Percentiles rank a stretch among this genome's conserved stretches.
phyloP scores from a whole-genome alignment of 2,113 vertebrate genomes.

The Sapajus apella region DNA sequence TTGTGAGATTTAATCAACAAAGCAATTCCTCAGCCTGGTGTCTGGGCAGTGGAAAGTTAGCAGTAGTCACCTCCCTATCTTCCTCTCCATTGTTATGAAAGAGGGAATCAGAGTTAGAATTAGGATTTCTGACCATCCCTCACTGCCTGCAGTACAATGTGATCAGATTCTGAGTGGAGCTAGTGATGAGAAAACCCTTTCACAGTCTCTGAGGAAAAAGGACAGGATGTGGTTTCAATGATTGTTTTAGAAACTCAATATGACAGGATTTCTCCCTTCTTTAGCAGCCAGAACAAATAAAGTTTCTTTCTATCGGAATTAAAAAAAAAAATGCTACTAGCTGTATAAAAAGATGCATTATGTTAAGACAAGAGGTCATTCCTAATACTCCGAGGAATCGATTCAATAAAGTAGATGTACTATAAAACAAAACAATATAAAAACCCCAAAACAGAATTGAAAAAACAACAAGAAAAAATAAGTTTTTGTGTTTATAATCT shows the following conservation, averaged over 20 bases:
- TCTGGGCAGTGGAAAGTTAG: not conserved
- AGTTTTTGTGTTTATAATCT: not conserved
- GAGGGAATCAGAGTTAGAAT: not conserved
- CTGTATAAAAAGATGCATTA: conserved; percentile 30
- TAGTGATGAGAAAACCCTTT: not conserved
- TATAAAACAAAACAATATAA: not conserved
- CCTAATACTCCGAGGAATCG: not conserved
- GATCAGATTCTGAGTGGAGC: not conserved
- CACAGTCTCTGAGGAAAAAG: not conserved
- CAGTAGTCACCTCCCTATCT: not conserved
- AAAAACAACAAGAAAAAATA: not conserved
- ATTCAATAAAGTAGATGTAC: not conserved
- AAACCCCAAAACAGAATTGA: conserved; percentile 3
- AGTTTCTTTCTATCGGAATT: not conserved
- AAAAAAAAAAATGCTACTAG: not conserved
- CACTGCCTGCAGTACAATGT: not conserved
- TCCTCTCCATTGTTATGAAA: not conserved
- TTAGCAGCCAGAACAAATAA: conserved; percentile 48
- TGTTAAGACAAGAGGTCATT: conserved; percentile 11
- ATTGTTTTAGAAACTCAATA: conserved; percentile 45
- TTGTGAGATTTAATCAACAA: not conserved
- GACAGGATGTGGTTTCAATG: conserved; percentile 41
- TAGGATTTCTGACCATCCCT: not conserved
- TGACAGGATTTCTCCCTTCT: conserved; percentile 18
- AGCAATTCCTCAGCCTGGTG: not conserved